A percentile compares a stretch with the other conserved stretches of the same genome.
phyloP scores from a whole-genome alignment of 2,113 vertebrate species.

The Oxygymnocypris stewartii region DNA sequence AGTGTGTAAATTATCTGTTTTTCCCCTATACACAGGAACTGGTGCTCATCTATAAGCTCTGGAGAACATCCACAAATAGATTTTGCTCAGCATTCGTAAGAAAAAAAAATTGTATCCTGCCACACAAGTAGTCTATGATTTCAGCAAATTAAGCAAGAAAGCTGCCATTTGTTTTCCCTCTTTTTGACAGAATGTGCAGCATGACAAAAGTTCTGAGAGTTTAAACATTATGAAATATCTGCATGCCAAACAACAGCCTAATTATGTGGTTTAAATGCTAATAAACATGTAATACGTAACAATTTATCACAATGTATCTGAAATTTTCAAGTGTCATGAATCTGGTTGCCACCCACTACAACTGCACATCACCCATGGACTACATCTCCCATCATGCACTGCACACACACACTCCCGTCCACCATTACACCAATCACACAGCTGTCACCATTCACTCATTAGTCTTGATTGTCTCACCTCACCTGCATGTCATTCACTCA shows the following conservation, averaged over 20 bases:
- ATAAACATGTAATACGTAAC: not conserved
- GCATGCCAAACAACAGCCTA: not conserved
- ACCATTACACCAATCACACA: no score
- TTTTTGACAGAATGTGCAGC: not conserved
- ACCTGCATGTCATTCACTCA: no score
- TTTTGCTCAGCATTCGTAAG: not conserved
- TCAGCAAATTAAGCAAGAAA: not conserved
- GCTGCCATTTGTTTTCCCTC: not conserved
- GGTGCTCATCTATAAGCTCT: not conserved
- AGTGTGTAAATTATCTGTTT: not conserved
- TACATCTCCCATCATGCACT: no score
- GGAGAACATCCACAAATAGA: not conserved
- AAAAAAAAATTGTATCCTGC: not conserved
- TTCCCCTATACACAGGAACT: not conserved
- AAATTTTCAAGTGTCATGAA: no score
- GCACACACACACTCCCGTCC: no score
- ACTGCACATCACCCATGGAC: no score
- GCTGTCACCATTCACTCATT: no score
- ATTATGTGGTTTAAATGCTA: not conserved
- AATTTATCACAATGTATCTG: not conserved
- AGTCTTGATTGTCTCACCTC: no score
- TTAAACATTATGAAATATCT: not conserved
- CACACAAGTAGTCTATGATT: not conserved
- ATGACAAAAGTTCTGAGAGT: not conserved
- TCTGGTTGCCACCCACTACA: no score